These are phyloP conservation scores for Dysidea cf. avara DNA, from an alignment of 37 sponge, comb jelly and placozoan genomes.

Conservation along the genomic window DNA sequence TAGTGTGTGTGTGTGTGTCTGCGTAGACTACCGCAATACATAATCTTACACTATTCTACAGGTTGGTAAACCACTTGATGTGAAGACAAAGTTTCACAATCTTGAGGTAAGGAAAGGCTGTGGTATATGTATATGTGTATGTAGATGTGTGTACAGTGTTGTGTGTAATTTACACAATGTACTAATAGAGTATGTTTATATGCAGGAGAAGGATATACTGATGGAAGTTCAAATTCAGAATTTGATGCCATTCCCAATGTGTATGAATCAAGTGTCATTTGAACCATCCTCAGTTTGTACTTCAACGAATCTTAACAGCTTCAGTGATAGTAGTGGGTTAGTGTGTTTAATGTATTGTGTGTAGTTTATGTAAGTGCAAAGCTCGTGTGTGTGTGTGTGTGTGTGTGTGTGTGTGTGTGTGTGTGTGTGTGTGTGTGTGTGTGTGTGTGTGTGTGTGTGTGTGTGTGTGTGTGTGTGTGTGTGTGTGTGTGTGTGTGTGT, in stretches of 20 bases:
- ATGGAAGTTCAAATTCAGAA: slow-evolving; percentile 88
- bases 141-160: background rate
- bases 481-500: no score
- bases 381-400: no score
- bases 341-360: background rate
- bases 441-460: no score
- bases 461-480: no score
- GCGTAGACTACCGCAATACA: background rate
- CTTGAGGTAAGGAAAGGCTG: slow-evolving; percentile 46
- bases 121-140: background rate
- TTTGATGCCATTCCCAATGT: slow-evolving; percentile 68
- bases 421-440: no score
- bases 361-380: no score
- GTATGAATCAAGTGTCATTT: slow-evolving; percentile 72
- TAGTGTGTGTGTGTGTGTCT: background rate
- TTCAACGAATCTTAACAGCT: slow-evolving; percentile 45
- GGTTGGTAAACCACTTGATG: slow-evolving; percentile 88
- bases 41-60: background rate
- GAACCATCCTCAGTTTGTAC: slow-evolving; percentile 63
- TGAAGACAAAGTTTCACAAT: slow-evolving; percentile 78
- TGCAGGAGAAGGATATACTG: slow-evolving; percentile 62
- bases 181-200: background rate
- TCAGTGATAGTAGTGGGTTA: background rate
- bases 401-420: slow-evolving; percentile 32
- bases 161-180: background rate